Conservation (phyloP, 2,113 vertebrate species). For the Pongo abelii region DNA sequence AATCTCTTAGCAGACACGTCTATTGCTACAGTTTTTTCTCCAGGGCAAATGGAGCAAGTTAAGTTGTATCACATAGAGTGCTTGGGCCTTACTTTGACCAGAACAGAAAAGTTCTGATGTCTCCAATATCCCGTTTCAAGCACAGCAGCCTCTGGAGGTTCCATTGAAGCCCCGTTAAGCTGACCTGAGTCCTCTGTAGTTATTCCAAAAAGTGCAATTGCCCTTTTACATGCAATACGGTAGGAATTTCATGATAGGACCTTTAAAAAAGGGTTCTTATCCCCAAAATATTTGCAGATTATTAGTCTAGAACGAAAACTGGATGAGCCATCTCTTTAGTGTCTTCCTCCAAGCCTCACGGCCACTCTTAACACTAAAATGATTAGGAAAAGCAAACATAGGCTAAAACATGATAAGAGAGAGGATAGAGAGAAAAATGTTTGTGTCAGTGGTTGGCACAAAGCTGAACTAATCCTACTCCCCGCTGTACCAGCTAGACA, state of each 20-base stretch:
- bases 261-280: not conserved
- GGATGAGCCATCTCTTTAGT: not conserved
- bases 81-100: not conserved
- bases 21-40: not conserved
- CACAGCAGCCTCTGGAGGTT: not conserved
- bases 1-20: not conserved
- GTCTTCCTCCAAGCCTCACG: not conserved
- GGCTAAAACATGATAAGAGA: not conserved
- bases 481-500: accelerated
- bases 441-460: not conserved
- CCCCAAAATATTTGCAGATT: not conserved
- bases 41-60: not conserved
- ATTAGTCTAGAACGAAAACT: not conserved
- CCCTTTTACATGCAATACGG: not conserved
- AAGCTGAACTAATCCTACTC: not conserved
- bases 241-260: not conserved
- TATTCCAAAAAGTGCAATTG: not conserved
- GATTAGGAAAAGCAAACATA: not conserved
- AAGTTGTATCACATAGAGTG: not conserved
- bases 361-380: not conserved
- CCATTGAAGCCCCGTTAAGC: not conserved
- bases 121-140: not conserved
- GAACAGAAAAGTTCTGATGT: not conserved
- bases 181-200: not conserved
- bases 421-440: not conserved